Evolutionary conservation across 23 tunicate genomes (phyloP), one percentile per base, ranked within the genome.

Genomic region (Ciona savignyi): DNA sequence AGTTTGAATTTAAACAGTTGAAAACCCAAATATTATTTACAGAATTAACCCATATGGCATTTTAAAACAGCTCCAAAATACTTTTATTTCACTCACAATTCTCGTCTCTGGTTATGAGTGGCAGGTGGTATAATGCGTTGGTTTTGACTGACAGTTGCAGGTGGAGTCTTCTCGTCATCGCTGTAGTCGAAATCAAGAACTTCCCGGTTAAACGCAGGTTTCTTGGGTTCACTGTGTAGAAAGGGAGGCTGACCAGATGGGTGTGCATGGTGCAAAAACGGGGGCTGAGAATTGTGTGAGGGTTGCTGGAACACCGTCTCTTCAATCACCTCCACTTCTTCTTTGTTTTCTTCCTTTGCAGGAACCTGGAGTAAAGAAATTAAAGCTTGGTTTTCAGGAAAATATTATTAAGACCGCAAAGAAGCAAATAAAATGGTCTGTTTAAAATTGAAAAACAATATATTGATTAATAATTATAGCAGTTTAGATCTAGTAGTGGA

Each of bases 121-220:
- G 28, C 67, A 9, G 67, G 23, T 9, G 28, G 26, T 23, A 9
- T 6, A 9, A 4, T 20, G 67, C 28, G 67, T 23, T 23, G 67
- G 15, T 63, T 20, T 9, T 63, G 15, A 22, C 28, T 22, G 22
- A 4, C 6, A 1, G 80, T 3, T 23, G 48, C 74, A 0, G 86
- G 96, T 6, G 87, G 86, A 1, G 73, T 77, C 30, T 76, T 73
- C 25, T 88, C 96, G 61, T 88, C 96, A 79, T 88, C 96, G 68
- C 86, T 76, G 84, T 88, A 88, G 72, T 88, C 96, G 35, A 83
- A 88, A 81, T 88, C 96, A 25, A 88, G 67, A 21, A 88, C 80
- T 24, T 77, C 96, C 1, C 83, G 80, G 56, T 88, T 87, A 68
- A 87, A 88, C 34, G 96, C 33, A 2, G 96, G 87, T 35, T 71